Conservation (phyloP, 1,140 invertebrate species). For the Chironomus tepperi region DNA sequence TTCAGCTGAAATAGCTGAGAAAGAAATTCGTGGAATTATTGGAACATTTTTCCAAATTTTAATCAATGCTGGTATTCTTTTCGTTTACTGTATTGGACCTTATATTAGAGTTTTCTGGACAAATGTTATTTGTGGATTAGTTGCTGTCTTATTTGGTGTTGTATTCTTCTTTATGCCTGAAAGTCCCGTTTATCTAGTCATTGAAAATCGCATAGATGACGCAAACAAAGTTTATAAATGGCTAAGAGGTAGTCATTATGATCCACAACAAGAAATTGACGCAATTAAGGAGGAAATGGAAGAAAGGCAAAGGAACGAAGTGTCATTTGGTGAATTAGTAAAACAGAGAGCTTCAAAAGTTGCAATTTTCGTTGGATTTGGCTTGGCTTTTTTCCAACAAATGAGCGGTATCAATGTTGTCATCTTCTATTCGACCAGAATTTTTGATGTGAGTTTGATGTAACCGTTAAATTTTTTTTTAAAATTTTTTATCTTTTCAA, state of each 20-base stretch:
- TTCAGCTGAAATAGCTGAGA: constrained; percentile 72
- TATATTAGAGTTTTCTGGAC: constrained; percentile 49
- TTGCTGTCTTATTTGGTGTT: constrained; percentile 56
- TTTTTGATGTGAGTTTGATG: constrained; percentile 56
- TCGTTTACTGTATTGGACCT: constrained; percentile 57
- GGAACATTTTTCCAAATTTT: constrained; percentile 66
- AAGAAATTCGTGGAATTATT: constrained; percentile 64
- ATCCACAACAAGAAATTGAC: constrained; percentile 48
- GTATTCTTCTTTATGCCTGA: constrained; percentile 72
- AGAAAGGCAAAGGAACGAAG: constrained; percentile 40
- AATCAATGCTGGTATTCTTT: constrained; percentile 61
- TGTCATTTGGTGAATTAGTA: constrained; percentile 48
- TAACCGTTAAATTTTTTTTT: too few relatives aligned
- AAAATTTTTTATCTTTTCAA: too few relatives aligned
- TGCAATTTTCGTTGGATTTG: constrained; percentile 61
- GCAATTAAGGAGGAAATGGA: constrained; percentile 51
- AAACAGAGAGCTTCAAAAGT: constrained; percentile 51
- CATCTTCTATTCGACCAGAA: constrained; percentile 66
- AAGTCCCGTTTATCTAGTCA: constrained; percentile 53
- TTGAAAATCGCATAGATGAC: constrained; percentile 33
- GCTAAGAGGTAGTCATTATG: constrained; percentile 57
- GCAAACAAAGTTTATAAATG: constrained; percentile 55
- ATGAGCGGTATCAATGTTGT: constrained; percentile 78
- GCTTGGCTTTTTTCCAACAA: constrained; percentile 79
- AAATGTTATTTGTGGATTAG: constrained; percentile 53